phyloP scores from a whole-genome alignment of 35 echinoderm and acorn worm genomes.

The Anneissia japonica region DNA sequence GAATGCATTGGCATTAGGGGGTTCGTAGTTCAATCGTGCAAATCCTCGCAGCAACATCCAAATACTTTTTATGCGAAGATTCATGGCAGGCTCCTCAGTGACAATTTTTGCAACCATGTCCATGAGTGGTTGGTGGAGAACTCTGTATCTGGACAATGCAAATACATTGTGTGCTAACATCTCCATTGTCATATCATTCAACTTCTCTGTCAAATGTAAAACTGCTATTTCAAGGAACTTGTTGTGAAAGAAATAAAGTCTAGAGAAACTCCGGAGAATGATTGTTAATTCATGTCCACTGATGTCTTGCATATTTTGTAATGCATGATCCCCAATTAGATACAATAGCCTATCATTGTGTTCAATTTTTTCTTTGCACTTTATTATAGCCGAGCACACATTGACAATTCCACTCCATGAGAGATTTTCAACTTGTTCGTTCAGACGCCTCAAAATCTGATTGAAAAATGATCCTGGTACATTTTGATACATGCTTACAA shows the following conservation, averaged over 20 bases:
- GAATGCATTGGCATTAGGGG: constrained; percentile 33
- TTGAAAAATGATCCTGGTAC: neutral
- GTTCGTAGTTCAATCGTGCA: constrained; percentile 59
- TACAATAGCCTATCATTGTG: neutral
- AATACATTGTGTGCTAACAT: neutral
- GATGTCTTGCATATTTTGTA: neutral
- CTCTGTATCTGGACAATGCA: neutral
- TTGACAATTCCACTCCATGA: neutral
- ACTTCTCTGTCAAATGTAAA: neutral
- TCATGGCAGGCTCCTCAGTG: neutral
- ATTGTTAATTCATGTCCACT: neutral
- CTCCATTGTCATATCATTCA: neutral
- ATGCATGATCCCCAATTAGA: neutral
- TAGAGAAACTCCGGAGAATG: neutral
- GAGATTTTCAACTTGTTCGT: neutral
- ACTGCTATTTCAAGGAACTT: neutral
- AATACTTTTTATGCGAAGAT: constrained; percentile 47
- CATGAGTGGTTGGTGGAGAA: neutral
- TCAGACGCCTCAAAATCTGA: neutral
- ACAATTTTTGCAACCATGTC: neutral
- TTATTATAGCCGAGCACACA: neutral
- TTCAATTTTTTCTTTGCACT: neutral
- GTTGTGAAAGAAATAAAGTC: neutral
- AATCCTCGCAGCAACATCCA: constrained; percentile 61
- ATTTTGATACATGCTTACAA: neutral